Percentiles rank a stretch among this genome's conserved stretches.
Evolutionary conservation across 1,140 invertebrate species (phyloP).

Genomic region (Zaprionus capensis): DNA sequence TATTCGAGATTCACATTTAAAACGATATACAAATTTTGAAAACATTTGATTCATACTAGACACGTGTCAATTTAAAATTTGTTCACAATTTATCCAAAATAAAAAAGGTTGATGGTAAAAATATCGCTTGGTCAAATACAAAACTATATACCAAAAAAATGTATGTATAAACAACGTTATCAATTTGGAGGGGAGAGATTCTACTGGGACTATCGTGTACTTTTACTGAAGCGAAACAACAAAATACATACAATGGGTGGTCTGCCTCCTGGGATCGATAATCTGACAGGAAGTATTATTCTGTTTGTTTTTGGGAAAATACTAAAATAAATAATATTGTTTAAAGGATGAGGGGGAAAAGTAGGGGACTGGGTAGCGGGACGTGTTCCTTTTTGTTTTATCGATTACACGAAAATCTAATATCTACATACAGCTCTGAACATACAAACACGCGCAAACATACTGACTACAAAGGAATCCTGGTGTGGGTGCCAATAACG

Average conservation of each 20-base stretch:
- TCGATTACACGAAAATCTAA: background rate
- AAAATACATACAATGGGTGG: no score
- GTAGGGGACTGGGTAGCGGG: no score
- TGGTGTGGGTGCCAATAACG: no score
- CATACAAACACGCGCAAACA: background rate
- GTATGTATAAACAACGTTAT: no score
- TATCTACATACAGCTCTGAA: background rate
- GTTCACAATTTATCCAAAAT: background rate
- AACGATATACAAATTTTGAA: background rate
- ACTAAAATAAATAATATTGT: no score
- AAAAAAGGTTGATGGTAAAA: background rate
- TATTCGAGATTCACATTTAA: background rate
- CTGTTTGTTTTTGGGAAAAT: no score
- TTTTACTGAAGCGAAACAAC: no score
- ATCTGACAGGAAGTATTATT: no score
- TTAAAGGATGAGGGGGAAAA: no score
- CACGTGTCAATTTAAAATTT: background rate
- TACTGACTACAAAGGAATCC: background rate
- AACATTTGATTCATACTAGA: background rate
- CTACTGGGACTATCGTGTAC: no score
- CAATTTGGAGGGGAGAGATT: no score
- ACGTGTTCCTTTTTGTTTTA: background rate
- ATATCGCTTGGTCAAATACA: background rate
- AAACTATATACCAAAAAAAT: background rate
- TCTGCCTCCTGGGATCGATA: no score